phyloP scores from a whole-genome alignment of 2,113 vertebrate species.

The Crypturellus undulatus region DNA sequence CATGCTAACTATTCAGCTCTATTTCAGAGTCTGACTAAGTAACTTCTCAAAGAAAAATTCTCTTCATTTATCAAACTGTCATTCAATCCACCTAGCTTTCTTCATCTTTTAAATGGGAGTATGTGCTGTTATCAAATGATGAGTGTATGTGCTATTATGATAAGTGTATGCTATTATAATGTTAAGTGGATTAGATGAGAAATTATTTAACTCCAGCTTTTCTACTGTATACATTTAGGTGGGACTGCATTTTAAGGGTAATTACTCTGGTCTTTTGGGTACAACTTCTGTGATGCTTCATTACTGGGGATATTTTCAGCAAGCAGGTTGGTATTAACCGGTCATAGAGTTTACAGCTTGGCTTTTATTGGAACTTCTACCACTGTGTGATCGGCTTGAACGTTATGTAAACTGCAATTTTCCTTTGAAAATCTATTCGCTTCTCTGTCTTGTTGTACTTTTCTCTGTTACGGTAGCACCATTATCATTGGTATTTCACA shows the following conservation, averaged over 20 bases:
- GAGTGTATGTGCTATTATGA: not conserved
- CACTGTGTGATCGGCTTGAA: not conserved
- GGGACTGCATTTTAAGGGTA: not conserved
- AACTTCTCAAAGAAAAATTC: not conserved
- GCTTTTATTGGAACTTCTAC: not conserved
- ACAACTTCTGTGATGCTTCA: not conserved
- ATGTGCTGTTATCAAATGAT: not conserved
- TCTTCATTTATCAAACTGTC: not conserved
- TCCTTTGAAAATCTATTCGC: not conserved
- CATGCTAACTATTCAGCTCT: not conserved
- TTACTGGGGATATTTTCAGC: not conserved
- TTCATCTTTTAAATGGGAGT: not conserved
- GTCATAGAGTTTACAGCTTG: slow-evolving; percentile 8
- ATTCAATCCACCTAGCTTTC: not conserved
- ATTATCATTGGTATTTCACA: not conserved
- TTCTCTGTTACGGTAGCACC: not conserved
- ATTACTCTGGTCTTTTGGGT: not conserved
- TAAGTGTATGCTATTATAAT: not conserved
- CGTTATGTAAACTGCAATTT: not conserved
- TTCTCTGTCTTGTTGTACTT: not conserved
- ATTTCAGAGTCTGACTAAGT: not conserved
- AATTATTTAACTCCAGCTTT: not conserved
- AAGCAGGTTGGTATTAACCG: not conserved
- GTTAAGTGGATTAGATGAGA: not conserved
- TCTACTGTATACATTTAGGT: not conserved